These are phyloP conservation scores for Acrocephalus scirpaceus DNA, from an alignment of 2,797 vertebrate species.

Conservation along the genomic window DNA sequence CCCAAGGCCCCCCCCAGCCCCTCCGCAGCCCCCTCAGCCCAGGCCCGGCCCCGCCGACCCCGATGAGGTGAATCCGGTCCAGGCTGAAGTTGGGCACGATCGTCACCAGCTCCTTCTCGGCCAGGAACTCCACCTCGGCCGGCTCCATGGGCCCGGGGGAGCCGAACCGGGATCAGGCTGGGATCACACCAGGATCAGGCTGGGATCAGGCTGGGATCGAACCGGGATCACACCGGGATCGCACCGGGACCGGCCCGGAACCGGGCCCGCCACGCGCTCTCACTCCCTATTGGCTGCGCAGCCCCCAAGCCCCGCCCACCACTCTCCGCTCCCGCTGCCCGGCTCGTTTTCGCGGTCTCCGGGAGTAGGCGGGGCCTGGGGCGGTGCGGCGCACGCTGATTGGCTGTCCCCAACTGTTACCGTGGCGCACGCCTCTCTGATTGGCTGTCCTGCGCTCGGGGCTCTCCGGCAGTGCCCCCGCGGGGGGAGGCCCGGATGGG, in stretches of 20 bases:
- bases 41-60: constrained; percentile 77
- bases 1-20: background rate
- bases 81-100: constrained; percentile 96
- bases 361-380: accelerated
- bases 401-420: accelerated
- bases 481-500: accelerated
- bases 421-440: background rate
- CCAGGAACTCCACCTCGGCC: constrained; percentile 91
- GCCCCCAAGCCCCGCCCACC: background rate
- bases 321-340: background rate
- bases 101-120: constrained; percentile 91
- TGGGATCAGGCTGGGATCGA: no score
- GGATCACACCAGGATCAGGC: background rate
- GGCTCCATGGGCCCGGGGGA: constrained; percentile 80
- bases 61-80: constrained; percentile 92
- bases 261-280: background rate
- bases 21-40: background rate
- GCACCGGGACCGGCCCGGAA: background rate
- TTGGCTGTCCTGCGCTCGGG: accelerated
- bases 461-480: accelerated
- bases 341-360: background rate
- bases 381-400: accelerated
- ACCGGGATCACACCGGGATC: background rate
- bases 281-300: background rate
- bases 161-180: background rate